Evolutionary conservation across 2,888 invertebrate species (phyloP), one percentile per base, ranked within the genome.

Genomic region (Tetanocera ferruginea): DNA sequence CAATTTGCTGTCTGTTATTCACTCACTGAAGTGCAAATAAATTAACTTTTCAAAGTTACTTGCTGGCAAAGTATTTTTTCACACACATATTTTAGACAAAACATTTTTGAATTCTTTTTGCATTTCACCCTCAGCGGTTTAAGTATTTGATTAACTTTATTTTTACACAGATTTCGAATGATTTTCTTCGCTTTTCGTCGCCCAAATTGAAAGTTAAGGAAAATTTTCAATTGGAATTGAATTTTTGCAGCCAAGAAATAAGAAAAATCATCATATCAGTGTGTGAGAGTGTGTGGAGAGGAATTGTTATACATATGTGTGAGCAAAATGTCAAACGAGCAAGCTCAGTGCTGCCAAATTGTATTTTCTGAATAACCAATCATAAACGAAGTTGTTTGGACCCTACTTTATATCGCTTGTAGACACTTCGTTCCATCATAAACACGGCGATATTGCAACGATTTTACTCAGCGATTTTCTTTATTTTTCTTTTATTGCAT

Each of bases 141-240:
- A 52, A 31, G n/a, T 55, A 25, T 14, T 67, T 34, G 19, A 5
- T 51, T 23, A 49, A 69, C 69, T 51, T 75, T 75, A 64, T 51
- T 73, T 31, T 52, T 6, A n/a, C 55, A 71, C 55, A 19, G 31
- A 51, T 43, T 28, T 49, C 9, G 8, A 34, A 23, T 5, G 34
- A 34, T 34, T 74, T 62, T 23, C 17, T 14, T 14, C 2, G 17
- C 19, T 52, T 66, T 66, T 75, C 14, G 23, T 11, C 11, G 14
- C 4, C 25, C 2, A 43, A n/a, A 23, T 23, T 52, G 17, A 28
- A 57, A 57, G 72, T 19, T 57, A 55, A 11, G 72, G 43, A 75
- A 73, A 75, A 60, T 66, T 23, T 64, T 75, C 66, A 52, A 75
- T 75, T 75, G 57, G 17, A 60, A 23, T 57, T 43, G 60, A 60